Conservation (phyloP, 2,797 vertebrate genomes). For the Coendou prehensilis region DNA sequence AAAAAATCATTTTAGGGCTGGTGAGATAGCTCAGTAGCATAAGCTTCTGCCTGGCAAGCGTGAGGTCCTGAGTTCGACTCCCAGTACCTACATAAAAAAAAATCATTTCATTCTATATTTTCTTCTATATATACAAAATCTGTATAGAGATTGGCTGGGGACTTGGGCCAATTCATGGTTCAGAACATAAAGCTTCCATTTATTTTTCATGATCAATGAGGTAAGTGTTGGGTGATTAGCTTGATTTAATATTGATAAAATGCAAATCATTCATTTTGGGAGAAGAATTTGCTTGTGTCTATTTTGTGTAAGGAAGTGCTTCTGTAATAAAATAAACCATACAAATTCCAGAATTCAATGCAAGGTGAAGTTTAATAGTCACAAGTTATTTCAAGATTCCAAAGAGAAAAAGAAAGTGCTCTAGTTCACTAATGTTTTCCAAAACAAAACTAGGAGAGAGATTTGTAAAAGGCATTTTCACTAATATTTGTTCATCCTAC, state of each 20-base stretch:
- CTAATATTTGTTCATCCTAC: neutral
- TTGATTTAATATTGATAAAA: neutral
- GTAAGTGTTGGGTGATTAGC: neutral
- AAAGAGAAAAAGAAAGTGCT: neutral
- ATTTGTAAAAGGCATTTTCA: neutral
- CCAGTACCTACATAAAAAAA: neutral
- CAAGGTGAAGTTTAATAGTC: neutral
- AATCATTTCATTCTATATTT: neutral
- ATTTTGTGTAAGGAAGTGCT: neutral
- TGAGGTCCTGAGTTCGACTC: no score
- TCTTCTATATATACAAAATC: neutral
- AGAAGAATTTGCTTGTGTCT: neutral
- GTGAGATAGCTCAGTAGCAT: no score
- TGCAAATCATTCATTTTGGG: neutral
- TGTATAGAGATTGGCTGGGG: neutral
- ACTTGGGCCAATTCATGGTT: neutral
- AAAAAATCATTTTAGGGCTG: neutral
- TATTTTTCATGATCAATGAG: neutral
- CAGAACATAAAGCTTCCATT: neutral
- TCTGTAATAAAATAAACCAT: neutral
- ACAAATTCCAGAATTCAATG: neutral
- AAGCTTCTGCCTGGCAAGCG: no score
- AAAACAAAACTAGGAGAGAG: slow-evolving; percentile 15
- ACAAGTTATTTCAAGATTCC: neutral
- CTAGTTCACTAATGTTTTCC: neutral